Percentiles rank a stretch among this genome's conserved stretches.
Conservation (phyloP, 2,797 vertebrate species). For the Tarsius wallacei region DNA sequence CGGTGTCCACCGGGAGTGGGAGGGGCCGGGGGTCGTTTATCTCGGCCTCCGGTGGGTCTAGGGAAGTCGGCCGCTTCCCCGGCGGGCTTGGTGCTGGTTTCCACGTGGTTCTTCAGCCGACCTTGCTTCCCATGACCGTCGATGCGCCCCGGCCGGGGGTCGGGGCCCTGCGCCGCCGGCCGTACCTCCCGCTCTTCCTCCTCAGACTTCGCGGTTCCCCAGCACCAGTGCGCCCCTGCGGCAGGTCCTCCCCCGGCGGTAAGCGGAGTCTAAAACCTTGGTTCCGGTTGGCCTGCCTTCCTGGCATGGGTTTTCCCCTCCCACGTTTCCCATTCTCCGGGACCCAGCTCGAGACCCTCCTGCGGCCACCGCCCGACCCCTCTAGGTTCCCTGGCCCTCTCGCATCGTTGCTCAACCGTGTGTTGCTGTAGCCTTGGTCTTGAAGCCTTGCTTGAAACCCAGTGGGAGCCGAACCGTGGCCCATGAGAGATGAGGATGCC, state of each 20-base stretch:
- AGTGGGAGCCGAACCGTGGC: neutral
- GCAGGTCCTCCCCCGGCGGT: too few species aligned
- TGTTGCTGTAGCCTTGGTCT: neutral
- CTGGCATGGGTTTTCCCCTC: neutral
- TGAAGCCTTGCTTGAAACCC: neutral
- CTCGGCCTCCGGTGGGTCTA: accelerated
- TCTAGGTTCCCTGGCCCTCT: neutral
- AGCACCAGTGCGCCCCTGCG: accelerated
- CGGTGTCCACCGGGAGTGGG: accelerated
- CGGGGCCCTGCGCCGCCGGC: too few species aligned
- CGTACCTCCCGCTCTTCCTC: neutral
- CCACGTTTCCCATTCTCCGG: neutral
- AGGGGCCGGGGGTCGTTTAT: accelerated
- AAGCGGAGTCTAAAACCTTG: too few species aligned
- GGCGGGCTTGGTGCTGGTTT: neutral
- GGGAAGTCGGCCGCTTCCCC: too few species aligned
- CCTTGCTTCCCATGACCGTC: accelerated
- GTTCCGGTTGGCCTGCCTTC: neutral
- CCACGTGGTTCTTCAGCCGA: neutral
- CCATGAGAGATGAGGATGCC: neutral
- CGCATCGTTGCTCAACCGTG: neutral
- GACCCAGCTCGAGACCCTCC: neutral
- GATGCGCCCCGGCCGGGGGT: neutral
- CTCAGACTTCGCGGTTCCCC: neutral
- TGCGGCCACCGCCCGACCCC: neutral